Percentiles rank a stretch among this genome's conserved stretches.
Evolutionary conservation across 2,797 vertebrate genomes (phyloP).

Genomic region (Lagorchestes hirsutus): DNA sequence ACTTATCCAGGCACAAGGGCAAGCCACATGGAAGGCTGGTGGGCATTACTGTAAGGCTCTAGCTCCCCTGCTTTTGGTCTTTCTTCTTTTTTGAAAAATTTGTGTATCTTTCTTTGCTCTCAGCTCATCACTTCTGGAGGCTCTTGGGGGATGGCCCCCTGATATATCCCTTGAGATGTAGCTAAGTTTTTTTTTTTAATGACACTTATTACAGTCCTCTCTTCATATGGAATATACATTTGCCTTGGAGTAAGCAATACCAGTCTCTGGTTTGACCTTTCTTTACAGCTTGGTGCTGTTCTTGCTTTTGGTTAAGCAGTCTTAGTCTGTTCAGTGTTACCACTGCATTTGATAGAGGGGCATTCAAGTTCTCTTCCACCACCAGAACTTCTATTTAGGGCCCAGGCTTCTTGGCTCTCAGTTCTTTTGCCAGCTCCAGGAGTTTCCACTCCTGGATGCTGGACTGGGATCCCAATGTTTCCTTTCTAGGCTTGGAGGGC

Average conservation of each 20-base stretch:
- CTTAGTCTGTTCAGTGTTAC: slow-evolving; percentile 82
- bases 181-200: neutral
- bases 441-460: slow-evolving; percentile 54
- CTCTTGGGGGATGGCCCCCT: slow-evolving; percentile 32
- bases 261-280: slow-evolving; percentile 66
- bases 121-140: slow-evolving; percentile 63
- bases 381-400: slow-evolving; percentile 69
- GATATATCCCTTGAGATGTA: slow-evolving; percentile 62
- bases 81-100: slow-evolving; percentile 71
- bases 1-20: slow-evolving; percentile 54
- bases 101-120: slow-evolving; percentile 67
- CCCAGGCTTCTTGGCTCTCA: neutral
- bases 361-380: slow-evolving; percentile 76
- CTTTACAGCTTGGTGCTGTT: slow-evolving; percentile 77
- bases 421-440: neutral
- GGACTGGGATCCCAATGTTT: slow-evolving; percentile 58
- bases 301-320: slow-evolving; percentile 81
- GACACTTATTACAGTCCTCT: slow-evolving; percentile 65
- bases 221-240: slow-evolving; percentile 64
- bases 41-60: slow-evolving; percentile 60
- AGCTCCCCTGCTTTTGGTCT: slow-evolving; percentile 59
- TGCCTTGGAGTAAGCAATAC: slow-evolving; percentile 49
- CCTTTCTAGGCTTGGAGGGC: slow-evolving; percentile 59
- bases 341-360: slow-evolving; percentile 83
- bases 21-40: slow-evolving; percentile 50